These are phyloP conservation scores for Amphilophus citrinellus DNA, from an alignment of 2,113 vertebrate species.

Conservation along the genomic window DNA sequence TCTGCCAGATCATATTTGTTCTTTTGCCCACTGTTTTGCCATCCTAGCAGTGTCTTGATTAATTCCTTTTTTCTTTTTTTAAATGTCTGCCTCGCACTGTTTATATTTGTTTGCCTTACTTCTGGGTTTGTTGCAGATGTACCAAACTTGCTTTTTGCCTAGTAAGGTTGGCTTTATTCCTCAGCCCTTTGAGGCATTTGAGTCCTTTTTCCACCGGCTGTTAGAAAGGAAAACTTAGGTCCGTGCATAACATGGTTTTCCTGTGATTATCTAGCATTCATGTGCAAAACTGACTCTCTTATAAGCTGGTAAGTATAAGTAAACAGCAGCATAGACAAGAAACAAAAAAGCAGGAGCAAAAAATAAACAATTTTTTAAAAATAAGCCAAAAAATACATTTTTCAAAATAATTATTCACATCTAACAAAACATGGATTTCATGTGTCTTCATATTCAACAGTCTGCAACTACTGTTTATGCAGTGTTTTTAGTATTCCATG, in stretches of 20 bases:
- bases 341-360: background rate
- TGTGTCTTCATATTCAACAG: background rate
- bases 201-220: too few relatives aligned
- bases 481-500: background rate
- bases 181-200: too few relatives aligned
- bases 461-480: background rate
- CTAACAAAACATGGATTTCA: background rate
- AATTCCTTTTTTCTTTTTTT: too few relatives aligned
- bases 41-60: too few relatives aligned
- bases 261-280: background rate
- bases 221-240: background rate
- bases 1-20: background rate
- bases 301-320: background rate
- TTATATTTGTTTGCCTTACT: too few relatives aligned
- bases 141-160: too few relatives aligned
- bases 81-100: too few relatives aligned
- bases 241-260: background rate
- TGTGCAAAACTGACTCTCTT: accelerated
- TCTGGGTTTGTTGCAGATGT: too few relatives aligned
- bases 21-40: background rate
- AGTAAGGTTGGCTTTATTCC: too few relatives aligned
- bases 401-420: background rate
- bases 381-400: background rate
- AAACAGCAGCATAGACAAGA: background rate
- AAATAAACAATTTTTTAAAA: background rate